These are phyloP conservation scores for Mus caroli DNA, from an alignment of 2,797 vertebrate species.

Conservation along the genomic window DNA sequence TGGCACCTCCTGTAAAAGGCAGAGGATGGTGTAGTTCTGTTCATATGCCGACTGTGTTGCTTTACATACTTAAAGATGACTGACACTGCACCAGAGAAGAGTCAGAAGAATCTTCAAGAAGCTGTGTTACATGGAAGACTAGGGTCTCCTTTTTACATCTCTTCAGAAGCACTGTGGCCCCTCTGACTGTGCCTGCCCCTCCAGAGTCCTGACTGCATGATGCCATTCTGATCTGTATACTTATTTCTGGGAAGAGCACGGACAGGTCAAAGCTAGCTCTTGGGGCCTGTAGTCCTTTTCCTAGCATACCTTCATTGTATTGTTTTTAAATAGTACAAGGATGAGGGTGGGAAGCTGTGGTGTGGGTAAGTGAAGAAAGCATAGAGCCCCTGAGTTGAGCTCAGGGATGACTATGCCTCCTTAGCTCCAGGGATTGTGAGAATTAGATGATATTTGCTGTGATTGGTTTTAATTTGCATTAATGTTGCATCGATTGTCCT, in stretches of 20 bases:
- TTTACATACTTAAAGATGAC: no score
- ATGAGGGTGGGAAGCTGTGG: neutral
- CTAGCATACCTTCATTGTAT: conserved; percentile 17
- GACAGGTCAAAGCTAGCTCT: conserved; percentile 11
- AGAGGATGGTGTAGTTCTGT: neutral
- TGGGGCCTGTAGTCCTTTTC: neutral
- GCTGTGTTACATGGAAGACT: neutral
- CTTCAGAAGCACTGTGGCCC: neutral
- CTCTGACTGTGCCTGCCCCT: neutral
- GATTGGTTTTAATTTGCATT: conserved; percentile 31
- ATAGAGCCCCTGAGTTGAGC: neutral
- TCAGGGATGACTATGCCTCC: neutral
- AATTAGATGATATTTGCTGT: conserved; percentile 44
- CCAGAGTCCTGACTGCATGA: neutral
- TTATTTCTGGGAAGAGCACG: neutral
- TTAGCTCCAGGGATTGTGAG: conserved; percentile 23
- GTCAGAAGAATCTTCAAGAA: no score
- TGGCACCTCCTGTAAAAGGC: neutral
- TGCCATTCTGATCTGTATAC: neutral
- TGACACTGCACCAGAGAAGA: no score
- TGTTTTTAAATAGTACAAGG: conserved; percentile 19
- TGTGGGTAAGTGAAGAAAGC: neutral
- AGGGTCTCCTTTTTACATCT: neutral
- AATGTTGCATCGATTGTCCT: neutral
- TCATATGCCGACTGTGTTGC: neutral